phyloP scores from a whole-genome alignment of 2,797 vertebrate genomes.

The Hippopotamyrus pictus region DNA sequence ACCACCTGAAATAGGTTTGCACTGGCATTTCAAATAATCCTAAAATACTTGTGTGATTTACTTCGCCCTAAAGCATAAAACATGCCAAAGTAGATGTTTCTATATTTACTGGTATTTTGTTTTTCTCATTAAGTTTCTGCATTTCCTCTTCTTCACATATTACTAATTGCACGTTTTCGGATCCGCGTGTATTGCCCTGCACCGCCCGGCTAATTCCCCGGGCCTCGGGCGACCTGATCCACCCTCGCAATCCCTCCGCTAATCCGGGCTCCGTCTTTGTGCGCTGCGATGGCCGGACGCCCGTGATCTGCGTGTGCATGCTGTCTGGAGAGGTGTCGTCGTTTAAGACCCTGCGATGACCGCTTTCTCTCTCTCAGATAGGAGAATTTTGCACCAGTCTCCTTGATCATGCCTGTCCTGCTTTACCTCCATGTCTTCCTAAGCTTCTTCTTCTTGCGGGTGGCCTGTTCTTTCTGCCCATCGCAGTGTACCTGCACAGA shows the following conservation, averaged over 20 bases:
- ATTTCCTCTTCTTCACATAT: background rate
- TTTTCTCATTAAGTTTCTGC: background rate
- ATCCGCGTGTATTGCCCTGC: background rate
- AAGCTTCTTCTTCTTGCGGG: conserved; percentile 61
- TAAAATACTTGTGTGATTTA: background rate
- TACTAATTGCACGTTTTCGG: background rate
- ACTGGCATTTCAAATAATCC: background rate
- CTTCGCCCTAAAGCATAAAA: background rate
- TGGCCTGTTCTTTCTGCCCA: conserved; percentile 71
- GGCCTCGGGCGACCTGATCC: conserved; percentile 1
- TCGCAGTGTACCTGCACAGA: conserved; percentile 84
- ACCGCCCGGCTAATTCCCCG: background rate
- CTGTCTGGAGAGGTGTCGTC: background rate
- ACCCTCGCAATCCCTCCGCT: conserved; percentile 11
- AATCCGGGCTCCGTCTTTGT: conserved; percentile 6
- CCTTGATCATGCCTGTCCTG: conserved; percentile 63
- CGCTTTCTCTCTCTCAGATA: background rate
- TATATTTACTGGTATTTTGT: background rate
- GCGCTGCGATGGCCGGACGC: background rate
- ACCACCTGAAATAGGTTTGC: background rate
- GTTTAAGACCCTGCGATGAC: background rate
- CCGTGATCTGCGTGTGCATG: background rate
- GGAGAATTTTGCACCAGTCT: background rate
- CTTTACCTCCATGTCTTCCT: conserved; percentile 63
- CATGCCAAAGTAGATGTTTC: background rate